Evolutionary conservation across 2,888 invertebrate genomes (phyloP), one percentile per base, ranked within the genome.

Genomic region (Suillia variegata): DNA sequence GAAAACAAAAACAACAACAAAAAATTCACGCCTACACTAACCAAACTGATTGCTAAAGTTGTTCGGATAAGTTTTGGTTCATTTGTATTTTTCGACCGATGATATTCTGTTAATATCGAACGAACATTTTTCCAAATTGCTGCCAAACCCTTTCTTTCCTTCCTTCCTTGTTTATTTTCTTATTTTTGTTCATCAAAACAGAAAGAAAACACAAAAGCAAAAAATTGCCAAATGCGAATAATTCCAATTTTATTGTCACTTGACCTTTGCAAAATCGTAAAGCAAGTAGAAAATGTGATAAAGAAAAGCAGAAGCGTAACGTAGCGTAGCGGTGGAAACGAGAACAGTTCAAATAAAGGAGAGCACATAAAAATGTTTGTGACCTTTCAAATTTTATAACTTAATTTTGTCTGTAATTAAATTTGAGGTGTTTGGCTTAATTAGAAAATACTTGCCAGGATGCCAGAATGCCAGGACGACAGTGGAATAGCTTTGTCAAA

Each of bases 231-330:
- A 55, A 45, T 51, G 51, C 51, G 54, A 59, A 55, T 59, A 51
- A 55, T 55, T 42, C 45, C 59, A 38, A 55, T 59, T 59, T 55
- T 55, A 59, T 59, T 59, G 51, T 59, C 51, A 50, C 51, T 59
- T 59, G 59, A 59, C 59, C 55, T 59, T 55, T 52, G 18, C 34
- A 6, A 52, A 54, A 55, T 45, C 38, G 4, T 18, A 45, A 45
- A 45, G 18, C 18, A 18, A 13, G 13, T 4, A 38, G 4, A 45
- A 17, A 45, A 45, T 5, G 17, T 45, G 20, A 45, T 45, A 45
- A 17, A 45, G 45, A 17, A 2, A 45, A 45, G 13, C 18, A 18
- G 18, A 20, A 45, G 5, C n/a, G n/a, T n/a, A n/a, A n/a, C n/a
- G n/a, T n/a, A n/a, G n/a, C n/a, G n/a, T n/a, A 20, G n/a, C n/a